Evolutionary conservation across 2,113 vertebrate species (phyloP).

Genomic region (Strigops habroptila): DNA sequence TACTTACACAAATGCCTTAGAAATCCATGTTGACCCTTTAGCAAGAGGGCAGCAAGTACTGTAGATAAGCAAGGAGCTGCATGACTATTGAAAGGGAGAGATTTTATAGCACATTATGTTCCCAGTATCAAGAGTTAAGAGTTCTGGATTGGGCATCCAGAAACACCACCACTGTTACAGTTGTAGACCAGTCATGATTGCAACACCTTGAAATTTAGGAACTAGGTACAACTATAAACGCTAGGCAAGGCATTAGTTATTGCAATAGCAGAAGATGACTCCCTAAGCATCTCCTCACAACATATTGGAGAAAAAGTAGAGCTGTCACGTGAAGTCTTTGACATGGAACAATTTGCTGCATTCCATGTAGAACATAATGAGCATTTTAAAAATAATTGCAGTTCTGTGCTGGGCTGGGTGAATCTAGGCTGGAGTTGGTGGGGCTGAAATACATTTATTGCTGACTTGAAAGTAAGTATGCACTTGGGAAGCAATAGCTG

Average conservation of each 20-base stretch:
- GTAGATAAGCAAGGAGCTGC: background rate
- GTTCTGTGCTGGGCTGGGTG: background rate
- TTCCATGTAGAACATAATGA: background rate
- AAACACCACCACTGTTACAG: background rate
- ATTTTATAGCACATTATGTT: background rate
- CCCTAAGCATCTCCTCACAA: background rate
- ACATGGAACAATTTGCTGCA: background rate
- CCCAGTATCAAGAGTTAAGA: background rate
- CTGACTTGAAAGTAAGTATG: background rate
- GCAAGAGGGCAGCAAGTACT: background rate
- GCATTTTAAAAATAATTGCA: background rate
- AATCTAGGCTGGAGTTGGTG: background rate
- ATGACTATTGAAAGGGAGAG: background rate
- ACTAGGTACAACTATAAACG: background rate
- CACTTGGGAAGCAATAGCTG: accelerated
- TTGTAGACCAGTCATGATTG: background rate
- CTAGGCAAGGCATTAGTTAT: background rate
- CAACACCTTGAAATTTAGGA: background rate
- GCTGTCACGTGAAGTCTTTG: background rate
- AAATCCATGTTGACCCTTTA: background rate
- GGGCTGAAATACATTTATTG: background rate
- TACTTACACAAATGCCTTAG: background rate
- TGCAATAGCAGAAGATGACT: background rate
- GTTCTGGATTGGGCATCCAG: background rate
- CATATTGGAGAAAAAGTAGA: background rate